These are phyloP conservation scores for Diplosoma virens DNA, from an alignment of 23 tunicate genomes.

Conservation along the genomic window DNA sequence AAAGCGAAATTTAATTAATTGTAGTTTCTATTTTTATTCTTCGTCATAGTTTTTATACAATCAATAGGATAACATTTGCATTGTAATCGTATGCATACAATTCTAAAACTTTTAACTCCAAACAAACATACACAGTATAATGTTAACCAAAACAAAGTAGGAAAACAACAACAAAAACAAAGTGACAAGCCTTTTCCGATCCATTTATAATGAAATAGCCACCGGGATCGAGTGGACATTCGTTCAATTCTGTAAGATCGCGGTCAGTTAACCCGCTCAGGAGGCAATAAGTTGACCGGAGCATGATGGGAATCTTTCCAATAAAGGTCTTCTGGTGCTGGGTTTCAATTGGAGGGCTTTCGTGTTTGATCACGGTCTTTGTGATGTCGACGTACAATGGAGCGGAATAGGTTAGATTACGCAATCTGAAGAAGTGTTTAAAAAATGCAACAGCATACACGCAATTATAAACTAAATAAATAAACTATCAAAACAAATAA, in stretches of 20 bases:
- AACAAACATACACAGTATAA: not conserved
- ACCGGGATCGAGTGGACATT: conserved; percentile 99
- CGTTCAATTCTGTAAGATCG: conserved; percentile 97
- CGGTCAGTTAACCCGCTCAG: conserved; percentile 96
- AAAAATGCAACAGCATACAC: too few species aligned
- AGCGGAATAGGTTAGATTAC: conserved; percentile 96
- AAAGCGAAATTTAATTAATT: too few species aligned
- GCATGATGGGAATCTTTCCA: conserved; percentile 99
- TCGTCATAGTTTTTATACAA: too few species aligned
- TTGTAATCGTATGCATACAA: too few species aligned
- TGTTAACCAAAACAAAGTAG: not conserved
- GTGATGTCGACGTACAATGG: conserved; percentile 98
- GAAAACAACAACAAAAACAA: not conserved
- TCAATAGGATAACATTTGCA: too few species aligned
- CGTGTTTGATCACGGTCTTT: conserved; percentile 72
- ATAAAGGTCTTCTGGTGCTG: conserved; percentile 90
- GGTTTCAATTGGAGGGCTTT: conserved; percentile 62
- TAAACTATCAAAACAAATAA: too few species aligned
- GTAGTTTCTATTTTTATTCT: too few species aligned
- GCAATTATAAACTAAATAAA: too few species aligned
- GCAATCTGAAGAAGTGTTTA: conserved; percentile 55
- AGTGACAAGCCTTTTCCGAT: conserved; percentile 95
- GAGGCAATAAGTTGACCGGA: conserved; percentile 94
- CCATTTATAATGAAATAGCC: conserved; percentile 99
- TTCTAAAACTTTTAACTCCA: not conserved